phyloP scores from a whole-genome alignment of 2,797 vertebrate genomes.

The Nothura maculosa region DNA sequence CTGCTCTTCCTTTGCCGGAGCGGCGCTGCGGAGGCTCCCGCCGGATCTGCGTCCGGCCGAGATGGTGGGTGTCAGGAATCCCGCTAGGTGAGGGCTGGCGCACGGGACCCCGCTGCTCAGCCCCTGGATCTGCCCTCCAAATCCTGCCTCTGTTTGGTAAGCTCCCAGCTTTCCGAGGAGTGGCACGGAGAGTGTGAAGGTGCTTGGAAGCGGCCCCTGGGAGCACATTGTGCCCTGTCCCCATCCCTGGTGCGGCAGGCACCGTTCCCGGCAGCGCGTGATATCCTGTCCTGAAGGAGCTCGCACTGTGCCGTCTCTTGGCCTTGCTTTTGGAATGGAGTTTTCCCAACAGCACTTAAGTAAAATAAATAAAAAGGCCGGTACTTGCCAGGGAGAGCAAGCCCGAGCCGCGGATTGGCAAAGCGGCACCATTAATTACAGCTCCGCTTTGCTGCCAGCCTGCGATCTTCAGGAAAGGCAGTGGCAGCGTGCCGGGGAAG shows the following conservation, averaged over 20 bases:
- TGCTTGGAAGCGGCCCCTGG: neutral
- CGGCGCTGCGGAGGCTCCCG: fast-evolving
- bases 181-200: no score
- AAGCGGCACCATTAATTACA: conserved; percentile 57
- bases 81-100: neutral
- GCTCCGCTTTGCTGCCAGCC: conserved; percentile 42
- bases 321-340: conserved; percentile 54
- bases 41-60: neutral
- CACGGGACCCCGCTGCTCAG: no score
- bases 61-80: fast-evolving
- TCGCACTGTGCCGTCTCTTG: neutral
- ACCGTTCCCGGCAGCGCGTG: neutral
- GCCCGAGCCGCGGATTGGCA: conserved; percentile 46
- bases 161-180: no score
- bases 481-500: conserved; percentile 33
- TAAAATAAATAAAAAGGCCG: conserved; percentile 67
- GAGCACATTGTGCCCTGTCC: neutral
- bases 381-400: conserved; percentile 48
- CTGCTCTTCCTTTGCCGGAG: neutral
- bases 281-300: conserved; percentile 13
- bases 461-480: conserved; percentile 27
- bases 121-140: no score
- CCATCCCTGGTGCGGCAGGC: no score
- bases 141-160: fast-evolving
- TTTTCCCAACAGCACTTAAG: conserved; percentile 71